phyloP scores from a whole-genome alignment of 2,888 invertebrate species.

The Acanthosoma haemorrhoidale region DNA sequence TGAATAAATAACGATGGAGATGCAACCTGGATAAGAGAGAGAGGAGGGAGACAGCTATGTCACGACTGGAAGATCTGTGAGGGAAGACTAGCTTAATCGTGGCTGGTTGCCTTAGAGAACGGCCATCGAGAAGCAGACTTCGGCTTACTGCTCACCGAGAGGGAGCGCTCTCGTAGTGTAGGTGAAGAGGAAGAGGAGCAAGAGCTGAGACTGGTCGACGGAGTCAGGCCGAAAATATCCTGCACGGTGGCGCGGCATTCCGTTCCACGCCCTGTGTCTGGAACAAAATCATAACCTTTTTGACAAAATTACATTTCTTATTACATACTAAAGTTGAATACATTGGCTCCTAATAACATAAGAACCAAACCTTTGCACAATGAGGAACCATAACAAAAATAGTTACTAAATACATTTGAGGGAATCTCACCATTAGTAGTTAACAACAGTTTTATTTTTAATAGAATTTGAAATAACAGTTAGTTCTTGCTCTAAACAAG shows the following conservation, averaged over 20 bases:
- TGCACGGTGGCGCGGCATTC: conserved; percentile 47
- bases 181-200: conserved; percentile 47
- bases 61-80: background rate
- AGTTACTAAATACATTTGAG: no score
- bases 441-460: no score
- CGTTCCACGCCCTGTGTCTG: conserved; percentile 16
- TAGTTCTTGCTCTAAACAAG: no score
- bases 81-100: conserved; percentile 18
- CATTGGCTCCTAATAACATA: no score
- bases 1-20: background rate
- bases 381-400: no score
- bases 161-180: conserved; percentile 48
- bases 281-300: no score
- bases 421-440: no score
- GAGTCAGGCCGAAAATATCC: conserved; percentile 49
- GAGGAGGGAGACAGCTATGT: background rate
- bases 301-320: no score
- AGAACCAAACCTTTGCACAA: background rate
- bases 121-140: conserved; percentile 46
- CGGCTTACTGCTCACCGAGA: conserved; percentile 45
- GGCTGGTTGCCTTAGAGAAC: conserved; percentile 41
- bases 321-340: no score
- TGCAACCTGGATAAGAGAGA: background rate
- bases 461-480: no score
- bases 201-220: conserved; percentile 48